These are phyloP conservation scores for Rhogogaster chlorosoma DNA, from an alignment of 2,888 invertebrate species.

Conservation along the genomic window DNA sequence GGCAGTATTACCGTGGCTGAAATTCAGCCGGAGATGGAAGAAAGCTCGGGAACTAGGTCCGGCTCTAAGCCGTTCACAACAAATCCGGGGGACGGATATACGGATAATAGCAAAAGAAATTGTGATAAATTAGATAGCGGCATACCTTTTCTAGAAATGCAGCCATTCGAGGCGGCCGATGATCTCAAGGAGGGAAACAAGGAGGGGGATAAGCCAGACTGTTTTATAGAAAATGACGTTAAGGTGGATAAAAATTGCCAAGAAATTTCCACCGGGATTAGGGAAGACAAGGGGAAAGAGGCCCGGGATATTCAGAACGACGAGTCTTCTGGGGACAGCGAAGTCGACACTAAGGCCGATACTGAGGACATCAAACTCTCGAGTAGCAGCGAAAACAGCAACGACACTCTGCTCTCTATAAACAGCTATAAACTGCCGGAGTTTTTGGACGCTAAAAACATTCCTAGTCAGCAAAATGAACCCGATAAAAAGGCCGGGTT, in stretches of 20 bases:
- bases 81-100: neutral
- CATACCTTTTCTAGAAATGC: constrained; percentile 24
- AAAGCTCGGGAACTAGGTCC: too few species aligned
- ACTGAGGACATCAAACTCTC: constrained; percentile 72
- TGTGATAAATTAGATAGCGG: constrained; percentile 20
- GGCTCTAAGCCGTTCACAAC: neutral
- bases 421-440: constrained; percentile 69
- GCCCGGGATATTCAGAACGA: neutral
- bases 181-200: neutral
- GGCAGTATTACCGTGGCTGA: constrained; percentile 53
- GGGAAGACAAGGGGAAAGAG: neutral
- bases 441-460: constrained; percentile 59
- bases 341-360: constrained; percentile 70
- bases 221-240: neutral
- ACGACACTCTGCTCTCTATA: constrained; percentile 78
- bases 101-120: neutral
- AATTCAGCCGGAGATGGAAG: constrained; percentile 7
- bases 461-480: constrained; percentile 61
- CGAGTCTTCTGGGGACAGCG: constrained; percentile 66
- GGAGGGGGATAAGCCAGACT: neutral
- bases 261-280: neutral
- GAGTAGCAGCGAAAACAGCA: constrained; percentile 79
- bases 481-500: constrained; percentile 71
- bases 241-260: neutral
- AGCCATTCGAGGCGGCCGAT: neutral